phyloP scores from a whole-genome alignment of 2,888 invertebrate genomes.

The Scotopteryx bipunctaria region DNA sequence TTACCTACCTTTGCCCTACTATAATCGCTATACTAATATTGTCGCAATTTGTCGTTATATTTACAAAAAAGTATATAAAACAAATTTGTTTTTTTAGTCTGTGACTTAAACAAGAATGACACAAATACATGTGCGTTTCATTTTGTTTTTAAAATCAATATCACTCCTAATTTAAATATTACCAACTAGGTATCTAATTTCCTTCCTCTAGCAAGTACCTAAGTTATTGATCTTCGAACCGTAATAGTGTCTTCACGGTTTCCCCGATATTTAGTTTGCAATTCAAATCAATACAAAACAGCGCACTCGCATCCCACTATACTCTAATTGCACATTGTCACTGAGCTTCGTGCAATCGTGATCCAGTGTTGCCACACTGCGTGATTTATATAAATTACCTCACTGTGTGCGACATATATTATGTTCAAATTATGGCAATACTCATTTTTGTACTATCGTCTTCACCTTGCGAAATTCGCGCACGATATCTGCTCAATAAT shows the following conservation, averaged over 20 bases:
- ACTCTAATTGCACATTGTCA: slow-evolving; percentile 70
- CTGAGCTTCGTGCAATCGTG: slow-evolving; percentile 66
- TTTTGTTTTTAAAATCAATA: no score
- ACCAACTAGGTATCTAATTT: no score
- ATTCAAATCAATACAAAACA: slow-evolving; percentile 24
- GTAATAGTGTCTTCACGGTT: background rate
- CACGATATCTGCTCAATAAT: slow-evolving; percentile 19
- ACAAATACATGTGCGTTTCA: no score
- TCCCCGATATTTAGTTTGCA: slow-evolving; percentile 4
- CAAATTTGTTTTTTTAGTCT: no score
- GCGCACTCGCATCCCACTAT: slow-evolving; percentile 19
- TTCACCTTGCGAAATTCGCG: slow-evolving; percentile 18
- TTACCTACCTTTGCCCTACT: no score
- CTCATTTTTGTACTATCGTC: slow-evolving; percentile 36
- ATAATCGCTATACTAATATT: no score
- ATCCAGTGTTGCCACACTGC: slow-evolving; percentile 57
- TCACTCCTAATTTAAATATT: no score
- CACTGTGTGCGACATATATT: slow-evolving; percentile 59
- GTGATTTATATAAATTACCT: slow-evolving; percentile 68
- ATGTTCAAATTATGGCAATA: slow-evolving; percentile 60
- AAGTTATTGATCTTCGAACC: no score
- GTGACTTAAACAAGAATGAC: no score
- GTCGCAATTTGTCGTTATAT: no score
- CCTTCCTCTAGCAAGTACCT: no score
- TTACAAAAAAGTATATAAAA: no score